A percentile compares a stretch with the other conserved stretches of the same genome.
Conservation (phyloP, 2,888 invertebrate species). For the Metallyticus violacea region DNA sequence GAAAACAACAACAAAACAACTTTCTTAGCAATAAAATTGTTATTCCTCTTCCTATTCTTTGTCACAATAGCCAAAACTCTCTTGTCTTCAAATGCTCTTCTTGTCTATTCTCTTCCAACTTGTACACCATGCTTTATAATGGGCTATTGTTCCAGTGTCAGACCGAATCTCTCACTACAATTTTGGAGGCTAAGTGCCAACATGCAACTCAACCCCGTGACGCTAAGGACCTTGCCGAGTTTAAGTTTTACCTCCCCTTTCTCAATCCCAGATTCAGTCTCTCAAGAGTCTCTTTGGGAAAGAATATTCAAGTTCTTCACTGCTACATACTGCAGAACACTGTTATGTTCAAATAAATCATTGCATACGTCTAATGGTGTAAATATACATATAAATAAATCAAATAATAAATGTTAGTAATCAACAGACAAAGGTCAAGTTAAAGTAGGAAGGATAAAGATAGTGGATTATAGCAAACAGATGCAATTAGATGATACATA, state of each 20-base stretch:
- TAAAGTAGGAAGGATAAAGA: too few species aligned
- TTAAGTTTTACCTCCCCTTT: not conserved
- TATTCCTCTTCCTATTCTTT: not conserved
- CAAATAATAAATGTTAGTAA: too few species aligned
- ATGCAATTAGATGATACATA: too few species aligned
- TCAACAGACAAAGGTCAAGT: too few species aligned
- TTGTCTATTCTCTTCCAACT: not conserved
- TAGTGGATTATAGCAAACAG: too few species aligned
- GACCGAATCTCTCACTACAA: not conserved
- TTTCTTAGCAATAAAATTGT: too few species aligned
- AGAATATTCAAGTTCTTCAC: not conserved
- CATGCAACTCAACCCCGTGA: not conserved
- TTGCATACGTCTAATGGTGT: too few species aligned
- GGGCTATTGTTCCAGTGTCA: not conserved
- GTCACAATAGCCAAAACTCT: not conserved
- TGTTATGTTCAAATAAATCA: too few species aligned
- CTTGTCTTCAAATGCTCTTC: not conserved
- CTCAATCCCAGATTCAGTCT: not conserved
- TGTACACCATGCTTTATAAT: not conserved
- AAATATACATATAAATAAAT: too few species aligned
- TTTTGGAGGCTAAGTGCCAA: not conserved
- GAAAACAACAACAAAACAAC: too few species aligned
- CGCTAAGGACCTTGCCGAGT: not conserved
- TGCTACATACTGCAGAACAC: too few species aligned
- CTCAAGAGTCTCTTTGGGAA: not conserved